A percentile compares a stretch with the other conserved stretches of the same genome.
Evolutionary conservation across 2,113 vertebrate species (phyloP).

Genomic region (Ictalurus furcatus): DNA sequence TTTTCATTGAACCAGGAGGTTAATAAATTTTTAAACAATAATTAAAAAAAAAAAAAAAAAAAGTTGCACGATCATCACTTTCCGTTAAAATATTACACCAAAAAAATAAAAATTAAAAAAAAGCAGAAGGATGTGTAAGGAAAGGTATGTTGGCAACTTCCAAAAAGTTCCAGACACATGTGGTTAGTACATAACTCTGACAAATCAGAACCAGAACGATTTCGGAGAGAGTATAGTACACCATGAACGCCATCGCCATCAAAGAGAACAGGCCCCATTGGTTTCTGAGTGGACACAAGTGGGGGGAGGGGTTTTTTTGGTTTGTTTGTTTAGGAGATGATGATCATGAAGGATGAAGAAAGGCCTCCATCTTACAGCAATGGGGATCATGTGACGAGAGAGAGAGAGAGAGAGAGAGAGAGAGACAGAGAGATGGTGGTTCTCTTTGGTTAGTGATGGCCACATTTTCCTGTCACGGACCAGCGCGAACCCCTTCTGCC

Average conservation of each 20-base stretch:
- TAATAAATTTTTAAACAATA: slow-evolving; percentile 64
- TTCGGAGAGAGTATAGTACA: slow-evolving; percentile 78
- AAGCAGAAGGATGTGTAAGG: slow-evolving; percentile 86
- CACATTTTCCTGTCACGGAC: slow-evolving; percentile 82
- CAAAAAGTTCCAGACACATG: slow-evolving; percentile 77
- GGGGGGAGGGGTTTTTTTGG: background rate
- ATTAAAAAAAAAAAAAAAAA: slow-evolving; percentile 66
- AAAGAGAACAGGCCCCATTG: slow-evolving; percentile 69
- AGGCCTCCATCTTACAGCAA: slow-evolving; percentile 43
- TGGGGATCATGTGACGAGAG: slow-evolving; percentile 64
- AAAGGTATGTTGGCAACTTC: slow-evolving; percentile 78
- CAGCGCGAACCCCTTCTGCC: slow-evolving; percentile 69
- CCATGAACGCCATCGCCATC: slow-evolving; percentile 82
- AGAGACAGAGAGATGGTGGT: slow-evolving; percentile 58
- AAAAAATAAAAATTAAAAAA: slow-evolving; percentile 65
- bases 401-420: background rate
- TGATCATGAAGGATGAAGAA: slow-evolving; percentile 40
- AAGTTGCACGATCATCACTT: slow-evolving; percentile 80
- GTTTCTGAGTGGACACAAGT: slow-evolving; percentile 45
- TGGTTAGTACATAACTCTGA: slow-evolving; percentile 86
- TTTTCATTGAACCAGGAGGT: slow-evolving; percentile 85
- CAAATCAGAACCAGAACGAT: slow-evolving; percentile 82
- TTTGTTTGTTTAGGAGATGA: background rate
- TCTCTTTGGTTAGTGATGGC: slow-evolving; percentile 85
- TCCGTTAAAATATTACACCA: slow-evolving; percentile 65